Evolutionary conservation across 2,888 invertebrate genomes (phyloP), one percentile per base, ranked within the genome.

Genomic region (Pyrocoelia pectoralis): DNA sequence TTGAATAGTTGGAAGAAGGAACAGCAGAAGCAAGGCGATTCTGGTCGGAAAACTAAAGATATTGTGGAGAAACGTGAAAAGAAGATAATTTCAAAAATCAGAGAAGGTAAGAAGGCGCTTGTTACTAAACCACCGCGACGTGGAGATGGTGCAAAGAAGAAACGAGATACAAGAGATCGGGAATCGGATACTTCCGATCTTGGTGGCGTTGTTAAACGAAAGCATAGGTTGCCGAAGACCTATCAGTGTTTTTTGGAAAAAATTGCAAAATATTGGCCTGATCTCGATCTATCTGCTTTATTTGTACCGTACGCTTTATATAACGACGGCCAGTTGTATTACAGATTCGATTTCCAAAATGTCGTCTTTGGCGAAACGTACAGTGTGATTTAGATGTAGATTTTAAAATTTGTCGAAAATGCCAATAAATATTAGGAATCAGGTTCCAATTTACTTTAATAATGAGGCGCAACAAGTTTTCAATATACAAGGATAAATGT

Each of bases 261-360:
- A 29, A 56, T 79, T 17, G 65, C 66, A 1, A 70, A 70, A 28
- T 70, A 73, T 57, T 78, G 79, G 69, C 79, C 77, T 0, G 69
- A 72, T 18, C 66, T 72, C 19, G 70, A 73, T 68, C 61, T 78
- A 5, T 72, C 76, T 0, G 56, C 66, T 48, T 56, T 76, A 56
- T 68, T 77, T 19, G 66, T 78, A 60, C 80, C 80, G 0, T 80
- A 77, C 57, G 77, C 75, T 24, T 78, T 77, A 55, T 80, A 71
- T 56, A 71, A 68, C 8, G 73, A 77, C 49, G 80, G 79, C 1
- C 79, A 79, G 49, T 65, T 79, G 15, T 80, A 77, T 62, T 80
- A 79, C 63, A 77, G 73, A 65, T 78, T 79, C 61, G 58, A 71
- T n/a, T 70, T 73, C 29, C 66, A 68, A 2, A 59, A 68, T 17